These are phyloP conservation scores for Picathartes gymnocephalus DNA, from an alignment of 2,113 vertebrate species.

Conservation along the genomic window DNA sequence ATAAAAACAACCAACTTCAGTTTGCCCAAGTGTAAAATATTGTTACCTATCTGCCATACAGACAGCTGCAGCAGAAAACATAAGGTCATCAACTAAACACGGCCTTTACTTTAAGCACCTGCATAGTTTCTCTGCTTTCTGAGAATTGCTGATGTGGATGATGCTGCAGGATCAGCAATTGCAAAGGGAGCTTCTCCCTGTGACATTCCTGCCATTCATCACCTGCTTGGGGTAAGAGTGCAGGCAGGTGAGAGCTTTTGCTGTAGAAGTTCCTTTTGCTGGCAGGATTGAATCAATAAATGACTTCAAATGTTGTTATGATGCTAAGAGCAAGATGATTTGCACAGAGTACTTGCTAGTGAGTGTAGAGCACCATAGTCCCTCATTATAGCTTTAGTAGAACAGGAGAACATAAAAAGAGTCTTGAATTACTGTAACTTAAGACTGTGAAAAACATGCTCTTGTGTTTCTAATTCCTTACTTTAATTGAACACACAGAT, in stretches of 20 bases:
- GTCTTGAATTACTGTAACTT: neutral
- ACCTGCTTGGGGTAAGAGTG: neutral
- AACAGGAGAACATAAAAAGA: neutral
- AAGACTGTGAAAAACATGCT: neutral
- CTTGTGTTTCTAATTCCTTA: neutral
- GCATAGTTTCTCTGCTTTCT: neutral
- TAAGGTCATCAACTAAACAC: neutral
- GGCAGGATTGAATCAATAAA: neutral
- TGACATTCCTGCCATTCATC: neutral
- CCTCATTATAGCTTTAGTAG: constrained; percentile 3
- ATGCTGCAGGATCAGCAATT: neutral
- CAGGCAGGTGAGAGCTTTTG: neutral
- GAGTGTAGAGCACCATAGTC: neutral
- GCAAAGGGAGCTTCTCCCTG: neutral
- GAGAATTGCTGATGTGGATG: neutral
- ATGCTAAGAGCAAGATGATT: neutral
- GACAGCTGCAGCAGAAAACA: neutral
- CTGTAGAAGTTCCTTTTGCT: neutral
- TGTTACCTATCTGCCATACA: neutral
- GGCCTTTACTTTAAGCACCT: neutral
- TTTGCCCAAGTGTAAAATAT: neutral
- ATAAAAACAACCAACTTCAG: neutral
- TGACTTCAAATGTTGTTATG: neutral
- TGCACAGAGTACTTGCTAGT: neutral
- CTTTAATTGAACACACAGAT: constrained; percentile 14